phyloP scores from a whole-genome alignment of 1,140 invertebrate genomes.

The Drosophila lacertosa region DNA sequence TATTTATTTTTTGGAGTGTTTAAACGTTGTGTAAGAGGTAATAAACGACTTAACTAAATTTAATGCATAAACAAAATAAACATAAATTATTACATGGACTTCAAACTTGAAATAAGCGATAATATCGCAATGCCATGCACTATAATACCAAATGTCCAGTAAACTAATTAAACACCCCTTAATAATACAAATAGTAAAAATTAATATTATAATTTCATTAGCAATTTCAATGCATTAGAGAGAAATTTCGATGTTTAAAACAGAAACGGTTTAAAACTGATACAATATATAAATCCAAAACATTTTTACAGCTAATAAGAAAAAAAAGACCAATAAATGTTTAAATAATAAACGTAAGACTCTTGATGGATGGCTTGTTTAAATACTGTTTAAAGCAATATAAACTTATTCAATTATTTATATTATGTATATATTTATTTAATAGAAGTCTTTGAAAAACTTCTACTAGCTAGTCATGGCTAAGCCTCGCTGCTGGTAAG shows the following conservation, averaged over 20 bases:
- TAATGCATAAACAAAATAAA: slow-evolving; percentile 36
- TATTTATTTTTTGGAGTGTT: slow-evolving; percentile 82
- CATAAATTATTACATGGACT: slow-evolving; percentile 53
- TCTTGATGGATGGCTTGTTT: slow-evolving; percentile 25
- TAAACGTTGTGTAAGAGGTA: slow-evolving; percentile 79
- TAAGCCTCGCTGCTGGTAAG: slow-evolving; percentile 48
- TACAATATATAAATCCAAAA: slow-evolving; percentile 45
- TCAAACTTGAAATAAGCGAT: slow-evolving; percentile 10
- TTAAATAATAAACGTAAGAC: slow-evolving; percentile 38
- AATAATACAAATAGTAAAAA: slow-evolving; percentile 49
- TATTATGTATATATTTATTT: not conserved
- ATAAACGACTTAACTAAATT: slow-evolving; percentile 38
- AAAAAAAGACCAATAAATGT: slow-evolving; percentile 69
- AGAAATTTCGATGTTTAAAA: slow-evolving; percentile 58
- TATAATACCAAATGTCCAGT: slow-evolving; percentile 64
- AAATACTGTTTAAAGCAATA: not conserved
- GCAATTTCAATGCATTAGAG: slow-evolving; percentile 48
- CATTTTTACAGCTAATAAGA: slow-evolving; percentile 50
- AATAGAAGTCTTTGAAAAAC: not conserved
- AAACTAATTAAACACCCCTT: slow-evolving; percentile 51
- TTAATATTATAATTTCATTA: slow-evolving; percentile 68
- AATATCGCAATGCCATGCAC: slow-evolving; percentile 44
- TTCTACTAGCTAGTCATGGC: not conserved
- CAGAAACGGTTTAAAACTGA: slow-evolving; percentile 61
- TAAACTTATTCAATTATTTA: not conserved